These are phyloP conservation scores for Pipistrellus kuhlii DNA, from an alignment of 2,797 vertebrate species.

Conservation along the genomic window DNA sequence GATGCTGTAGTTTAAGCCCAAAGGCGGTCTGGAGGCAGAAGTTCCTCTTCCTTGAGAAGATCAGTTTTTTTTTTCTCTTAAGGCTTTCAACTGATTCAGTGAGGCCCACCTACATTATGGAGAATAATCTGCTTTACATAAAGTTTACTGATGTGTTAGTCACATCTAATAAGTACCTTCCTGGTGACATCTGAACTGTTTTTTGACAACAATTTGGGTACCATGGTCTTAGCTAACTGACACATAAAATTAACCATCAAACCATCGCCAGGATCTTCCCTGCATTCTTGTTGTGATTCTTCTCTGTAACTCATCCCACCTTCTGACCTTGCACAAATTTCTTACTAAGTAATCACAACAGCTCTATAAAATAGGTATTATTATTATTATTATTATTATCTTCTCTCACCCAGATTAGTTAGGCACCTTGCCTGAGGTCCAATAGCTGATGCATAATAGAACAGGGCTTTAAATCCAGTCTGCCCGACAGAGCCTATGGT, in stretches of 20 bases:
- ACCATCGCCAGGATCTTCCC: neutral
- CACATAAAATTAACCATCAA: neutral
- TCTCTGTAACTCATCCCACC: neutral
- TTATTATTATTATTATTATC: neutral
- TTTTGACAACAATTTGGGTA: neutral
- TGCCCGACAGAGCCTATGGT: neutral
- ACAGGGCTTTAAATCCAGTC: neutral
- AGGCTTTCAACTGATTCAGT: neutral
- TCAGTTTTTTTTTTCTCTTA: neutral
- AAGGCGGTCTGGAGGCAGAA: neutral
- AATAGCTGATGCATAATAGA: neutral
- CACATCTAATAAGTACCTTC: neutral
- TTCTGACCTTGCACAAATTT: neutral
- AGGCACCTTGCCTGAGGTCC: neutral
- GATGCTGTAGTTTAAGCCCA: neutral
- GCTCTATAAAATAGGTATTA: neutral
- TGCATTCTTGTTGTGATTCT: neutral
- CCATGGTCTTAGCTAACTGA: neutral
- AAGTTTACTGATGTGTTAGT: neutral
- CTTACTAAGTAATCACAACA: neutral
- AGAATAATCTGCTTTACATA: neutral
- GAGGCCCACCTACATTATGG: neutral
- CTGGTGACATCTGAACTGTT: neutral
- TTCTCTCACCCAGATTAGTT: neutral
- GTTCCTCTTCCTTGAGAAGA: neutral